Percentiles rank a stretch among this genome's conserved stretches.
These are phyloP conservation scores for Donacobius atricapilla DNA, from an alignment of 2,113 vertebrate species.

Conservation along the genomic window DNA sequence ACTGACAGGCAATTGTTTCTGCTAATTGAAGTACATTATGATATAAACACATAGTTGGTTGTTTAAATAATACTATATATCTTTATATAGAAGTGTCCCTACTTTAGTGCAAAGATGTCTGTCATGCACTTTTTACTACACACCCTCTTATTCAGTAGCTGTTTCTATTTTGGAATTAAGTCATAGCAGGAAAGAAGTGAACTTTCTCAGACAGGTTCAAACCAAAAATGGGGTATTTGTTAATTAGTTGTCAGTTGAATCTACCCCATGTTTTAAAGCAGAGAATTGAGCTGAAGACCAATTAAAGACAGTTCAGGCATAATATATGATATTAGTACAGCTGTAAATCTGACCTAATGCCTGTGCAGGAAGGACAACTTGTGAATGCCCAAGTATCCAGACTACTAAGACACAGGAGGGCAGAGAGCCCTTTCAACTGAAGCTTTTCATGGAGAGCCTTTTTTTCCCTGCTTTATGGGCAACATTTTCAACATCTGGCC, in stretches of 20 bases:
- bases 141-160: background rate
- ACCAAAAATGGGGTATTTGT: background rate
- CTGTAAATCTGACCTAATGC: background rate
- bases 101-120: background rate
- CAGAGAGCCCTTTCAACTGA: background rate
- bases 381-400: background rate
- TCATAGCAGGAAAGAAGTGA: background rate
- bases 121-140: background rate
- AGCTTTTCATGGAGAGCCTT: background rate
- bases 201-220: background rate
- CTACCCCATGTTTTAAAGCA: background rate
- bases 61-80: background rate
- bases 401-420: background rate
- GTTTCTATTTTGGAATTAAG: background rate
- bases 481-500: background rate
- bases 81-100: conserved; percentile 10
- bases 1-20: background rate
- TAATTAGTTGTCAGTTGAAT: background rate
- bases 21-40: background rate
- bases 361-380: background rate
- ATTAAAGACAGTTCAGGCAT: background rate
- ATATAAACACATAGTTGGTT: background rate
- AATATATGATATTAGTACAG: background rate
- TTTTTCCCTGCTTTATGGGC: background rate
- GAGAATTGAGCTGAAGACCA: background rate